Percentiles rank a stretch among this genome's conserved stretches.
These are phyloP conservation scores for Galemys pyrenaicus DNA, from an alignment of 2,113 vertebrate species.

Conservation along the genomic window DNA sequence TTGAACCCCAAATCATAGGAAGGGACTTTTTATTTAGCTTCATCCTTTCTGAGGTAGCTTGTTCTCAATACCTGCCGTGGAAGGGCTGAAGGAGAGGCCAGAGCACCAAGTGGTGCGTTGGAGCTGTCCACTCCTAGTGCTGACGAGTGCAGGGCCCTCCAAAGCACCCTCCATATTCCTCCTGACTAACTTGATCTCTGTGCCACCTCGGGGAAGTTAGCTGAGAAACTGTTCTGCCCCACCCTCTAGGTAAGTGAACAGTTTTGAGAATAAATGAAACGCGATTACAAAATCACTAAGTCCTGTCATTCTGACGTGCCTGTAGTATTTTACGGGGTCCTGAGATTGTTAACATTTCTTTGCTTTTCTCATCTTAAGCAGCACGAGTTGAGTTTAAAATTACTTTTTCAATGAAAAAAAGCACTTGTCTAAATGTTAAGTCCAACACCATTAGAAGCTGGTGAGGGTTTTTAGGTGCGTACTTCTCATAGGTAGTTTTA, in stretches of 20 bases:
- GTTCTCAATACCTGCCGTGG: background rate
- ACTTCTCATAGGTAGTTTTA: background rate
- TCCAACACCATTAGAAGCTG: background rate
- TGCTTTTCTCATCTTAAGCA: constrained; percentile 65
- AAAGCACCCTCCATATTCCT: background rate
- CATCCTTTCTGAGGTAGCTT: background rate
- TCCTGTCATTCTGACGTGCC: background rate
- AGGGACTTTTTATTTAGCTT: no score
- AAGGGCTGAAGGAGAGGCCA: accelerated
- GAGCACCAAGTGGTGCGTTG: accelerated
- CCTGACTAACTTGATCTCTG: background rate
- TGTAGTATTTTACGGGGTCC: constrained; percentile 61
- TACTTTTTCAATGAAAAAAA: background rate
- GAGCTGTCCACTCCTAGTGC: background rate
- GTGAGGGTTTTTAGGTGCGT: background rate
- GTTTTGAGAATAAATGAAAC: constrained; percentile 43
- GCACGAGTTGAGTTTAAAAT: constrained; percentile 46
- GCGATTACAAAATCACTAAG: constrained; percentile 37
- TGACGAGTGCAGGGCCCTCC: accelerated
- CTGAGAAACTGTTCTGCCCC: background rate
- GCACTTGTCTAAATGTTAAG: background rate
- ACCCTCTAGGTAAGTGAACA: background rate
- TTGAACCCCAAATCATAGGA: accelerated
- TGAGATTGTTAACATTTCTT: constrained; percentile 62
- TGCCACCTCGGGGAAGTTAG: background rate